Evolutionary conservation across 2,113 vertebrate species (phyloP).

Genomic region (Carassius carassius): DNA sequence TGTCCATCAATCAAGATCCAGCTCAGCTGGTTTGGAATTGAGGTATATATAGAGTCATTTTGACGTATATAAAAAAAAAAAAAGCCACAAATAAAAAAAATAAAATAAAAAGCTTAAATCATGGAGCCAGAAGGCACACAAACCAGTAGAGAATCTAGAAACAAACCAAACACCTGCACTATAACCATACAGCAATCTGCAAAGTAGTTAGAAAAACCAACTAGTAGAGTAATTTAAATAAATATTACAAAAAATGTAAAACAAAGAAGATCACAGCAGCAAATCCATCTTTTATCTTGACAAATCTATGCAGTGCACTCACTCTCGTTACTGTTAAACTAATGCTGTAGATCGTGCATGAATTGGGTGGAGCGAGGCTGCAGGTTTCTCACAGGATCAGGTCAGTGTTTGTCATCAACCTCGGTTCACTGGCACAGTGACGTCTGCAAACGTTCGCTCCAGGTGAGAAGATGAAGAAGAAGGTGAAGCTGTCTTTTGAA

Average conservation of each 20-base stretch:
- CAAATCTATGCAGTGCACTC: constrained; percentile 86
- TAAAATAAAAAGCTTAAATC: neutral
- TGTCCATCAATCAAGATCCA: constrained; percentile 58
- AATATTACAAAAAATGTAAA: constrained; percentile 47
- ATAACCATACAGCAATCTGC: constrained; percentile 71
- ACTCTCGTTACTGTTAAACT: constrained; percentile 82
- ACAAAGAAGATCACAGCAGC: constrained; percentile 81
- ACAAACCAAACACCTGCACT: constrained; percentile 74
- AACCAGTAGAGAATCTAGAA: constrained; percentile 74
- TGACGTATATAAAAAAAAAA: too few species aligned
- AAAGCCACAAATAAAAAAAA: constrained; percentile 45
- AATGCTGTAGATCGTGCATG: constrained; percentile 52
- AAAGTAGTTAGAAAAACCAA: constrained; percentile 17
- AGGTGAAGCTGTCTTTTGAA: constrained; percentile 37
- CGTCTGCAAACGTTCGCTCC: neutral
- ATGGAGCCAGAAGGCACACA: constrained; percentile 81
- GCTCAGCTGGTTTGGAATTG: constrained; percentile 78
- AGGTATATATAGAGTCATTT: constrained; percentile 79
- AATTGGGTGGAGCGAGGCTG: neutral
- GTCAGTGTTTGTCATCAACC: constrained; percentile 60
- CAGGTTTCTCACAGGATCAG: constrained; percentile 65
- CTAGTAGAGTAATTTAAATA: constrained; percentile 36
- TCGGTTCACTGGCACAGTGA: constrained; percentile 46
- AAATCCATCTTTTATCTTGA: constrained; percentile 87
- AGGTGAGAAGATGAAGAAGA: constrained; percentile 8